phyloP scores from a whole-genome alignment of 2,888 invertebrate genomes.

The Geotrupes spiniger region DNA sequence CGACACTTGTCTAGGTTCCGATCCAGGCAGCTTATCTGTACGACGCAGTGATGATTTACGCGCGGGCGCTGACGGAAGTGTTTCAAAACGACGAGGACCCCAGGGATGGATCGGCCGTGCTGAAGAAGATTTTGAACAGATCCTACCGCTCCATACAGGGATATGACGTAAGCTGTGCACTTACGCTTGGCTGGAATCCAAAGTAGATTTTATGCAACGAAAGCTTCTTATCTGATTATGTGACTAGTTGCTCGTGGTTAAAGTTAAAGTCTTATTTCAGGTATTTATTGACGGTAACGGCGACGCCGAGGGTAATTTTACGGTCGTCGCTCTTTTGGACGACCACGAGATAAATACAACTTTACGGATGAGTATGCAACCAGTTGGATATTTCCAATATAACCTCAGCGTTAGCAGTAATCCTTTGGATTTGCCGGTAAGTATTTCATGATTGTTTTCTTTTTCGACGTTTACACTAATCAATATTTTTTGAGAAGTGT shows the following conservation, averaged over 20 bases:
- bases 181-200: no score
- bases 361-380: conserved; percentile 68
- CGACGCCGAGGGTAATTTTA: conserved; percentile 90
- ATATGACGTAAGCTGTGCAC: conserved; percentile 63
- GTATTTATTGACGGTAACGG: conserved; percentile 83
- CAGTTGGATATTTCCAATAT: conserved; percentile 75
- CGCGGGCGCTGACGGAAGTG: conserved; percentile 73
- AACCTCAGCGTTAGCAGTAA: conserved; percentile 52
- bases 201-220: no score
- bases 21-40: conserved; percentile 82
- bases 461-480: no score
- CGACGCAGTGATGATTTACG: conserved; percentile 86
- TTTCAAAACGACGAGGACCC: conserved; percentile 66
- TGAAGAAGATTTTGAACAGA: conserved; percentile 72
- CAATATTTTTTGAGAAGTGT: no score
- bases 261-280: conserved; percentile 45
- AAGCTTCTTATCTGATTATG: no score
- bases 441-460: no score
- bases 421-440: conserved; percentile 60
- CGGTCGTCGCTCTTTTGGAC: conserved; percentile 73
- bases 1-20: conserved; percentile 58
- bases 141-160: conserved; percentile 77
- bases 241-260: not conserved
- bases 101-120: conserved; percentile 72
- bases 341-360: conserved; percentile 56